phyloP scores from a whole-genome alignment of 2,888 invertebrate genomes.

The Carcina quercana region DNA sequence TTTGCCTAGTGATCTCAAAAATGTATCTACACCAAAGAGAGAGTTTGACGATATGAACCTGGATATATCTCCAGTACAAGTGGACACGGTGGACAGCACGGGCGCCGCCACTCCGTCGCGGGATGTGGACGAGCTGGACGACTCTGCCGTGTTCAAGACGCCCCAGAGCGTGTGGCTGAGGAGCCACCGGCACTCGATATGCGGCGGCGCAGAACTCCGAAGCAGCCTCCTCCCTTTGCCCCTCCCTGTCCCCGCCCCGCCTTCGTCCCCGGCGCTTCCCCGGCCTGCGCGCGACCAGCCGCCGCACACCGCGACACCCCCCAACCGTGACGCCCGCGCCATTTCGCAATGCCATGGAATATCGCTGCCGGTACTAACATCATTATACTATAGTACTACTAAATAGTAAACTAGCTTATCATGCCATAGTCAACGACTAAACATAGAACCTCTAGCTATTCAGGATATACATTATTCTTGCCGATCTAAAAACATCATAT shows the following conservation, averaged over 20 bases:
- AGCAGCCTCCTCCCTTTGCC: conserved; percentile 17
- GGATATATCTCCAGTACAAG: conserved; percentile 63
- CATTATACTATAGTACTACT: conserved; percentile 69
- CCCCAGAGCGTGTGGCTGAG: conserved; percentile 56
- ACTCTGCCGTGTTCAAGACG: conserved; percentile 58
- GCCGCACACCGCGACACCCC: conserved; percentile 55
- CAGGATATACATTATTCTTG: no score
- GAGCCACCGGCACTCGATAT: conserved; percentile 52
- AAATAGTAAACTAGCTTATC: conserved; percentile 52
- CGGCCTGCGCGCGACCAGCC: conserved; percentile 47
- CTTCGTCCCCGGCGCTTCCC: conserved; percentile 25
- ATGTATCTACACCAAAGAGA: conserved; percentile 53
- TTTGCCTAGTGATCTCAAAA: conserved; percentile 41
- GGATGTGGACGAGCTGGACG: conserved; percentile 50
- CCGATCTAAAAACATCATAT: no score
- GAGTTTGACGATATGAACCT: conserved; percentile 54
- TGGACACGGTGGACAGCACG: conserved; percentile 62
- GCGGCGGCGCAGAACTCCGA: conserved; percentile 37
- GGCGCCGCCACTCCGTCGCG: conserved; percentile 36
- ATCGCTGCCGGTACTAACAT: conserved; percentile 76
- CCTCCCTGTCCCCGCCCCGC: conserved; percentile 16
- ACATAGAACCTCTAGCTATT: no score
- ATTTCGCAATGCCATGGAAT: conserved; percentile 71
- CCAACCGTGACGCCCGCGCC: conserved; percentile 63
- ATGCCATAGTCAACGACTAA: no score